These are phyloP conservation scores for Phaetusa simplex DNA, from an alignment of 2,113 vertebrate genomes.

Conservation along the genomic window DNA sequence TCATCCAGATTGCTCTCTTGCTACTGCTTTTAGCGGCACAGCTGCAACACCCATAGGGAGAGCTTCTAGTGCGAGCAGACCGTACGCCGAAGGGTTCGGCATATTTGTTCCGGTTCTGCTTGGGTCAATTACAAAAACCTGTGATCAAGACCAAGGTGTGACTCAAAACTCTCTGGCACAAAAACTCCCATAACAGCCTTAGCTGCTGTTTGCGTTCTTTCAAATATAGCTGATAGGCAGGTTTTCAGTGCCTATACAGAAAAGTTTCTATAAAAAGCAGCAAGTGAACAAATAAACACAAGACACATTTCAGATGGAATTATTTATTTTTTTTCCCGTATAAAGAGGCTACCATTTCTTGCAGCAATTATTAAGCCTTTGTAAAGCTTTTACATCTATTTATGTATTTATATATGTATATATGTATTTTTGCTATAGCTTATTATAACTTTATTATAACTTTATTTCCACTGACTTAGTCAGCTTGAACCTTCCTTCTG, in stretches of 20 bases:
- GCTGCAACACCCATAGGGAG: accelerated
- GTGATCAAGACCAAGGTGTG: background rate
- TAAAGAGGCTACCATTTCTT: background rate
- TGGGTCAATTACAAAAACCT: background rate
- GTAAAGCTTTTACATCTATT: background rate
- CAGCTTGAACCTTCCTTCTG: background rate
- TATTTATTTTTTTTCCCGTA: background rate
- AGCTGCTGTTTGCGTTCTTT: background rate
- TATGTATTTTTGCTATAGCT: background rate
- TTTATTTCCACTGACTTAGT: background rate
- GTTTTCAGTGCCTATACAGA: background rate
- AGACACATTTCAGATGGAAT: background rate
- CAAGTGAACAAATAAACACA: background rate
- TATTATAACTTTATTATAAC: background rate
- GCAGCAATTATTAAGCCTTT: background rate
- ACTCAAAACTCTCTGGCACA: background rate
- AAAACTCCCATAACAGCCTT: background rate
- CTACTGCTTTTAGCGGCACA: background rate
- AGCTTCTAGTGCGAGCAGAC: background rate
- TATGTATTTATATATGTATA: background rate
- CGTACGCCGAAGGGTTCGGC: background rate
- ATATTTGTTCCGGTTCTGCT: background rate
- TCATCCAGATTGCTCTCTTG: background rate
- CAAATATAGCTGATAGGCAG: accelerated
- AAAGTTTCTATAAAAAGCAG: background rate